Conservation (phyloP, 92 coral and sea anemone genomes). For the Pocillopora grandis region DNA sequence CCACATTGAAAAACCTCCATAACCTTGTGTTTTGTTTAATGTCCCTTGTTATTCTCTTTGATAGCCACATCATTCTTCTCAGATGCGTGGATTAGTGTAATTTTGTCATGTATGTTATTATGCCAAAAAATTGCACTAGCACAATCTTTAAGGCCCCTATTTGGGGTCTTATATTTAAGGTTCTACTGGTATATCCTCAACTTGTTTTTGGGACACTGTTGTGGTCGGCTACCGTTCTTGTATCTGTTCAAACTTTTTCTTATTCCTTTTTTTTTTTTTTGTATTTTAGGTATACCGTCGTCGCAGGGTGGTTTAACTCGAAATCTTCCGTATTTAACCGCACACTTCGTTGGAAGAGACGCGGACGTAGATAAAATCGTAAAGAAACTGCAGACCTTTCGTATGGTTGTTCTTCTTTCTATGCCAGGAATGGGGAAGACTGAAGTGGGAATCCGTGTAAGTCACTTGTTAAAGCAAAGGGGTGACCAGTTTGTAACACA, state of each 20-base stretch:
- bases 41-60: no score
- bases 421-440: conserved; percentile 54
- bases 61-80: no score
- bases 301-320: background rate
- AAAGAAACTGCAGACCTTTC: background rate
- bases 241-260: background rate
- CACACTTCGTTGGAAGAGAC: conserved; percentile 17
- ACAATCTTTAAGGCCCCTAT: no score
- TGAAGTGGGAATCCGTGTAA: no score
- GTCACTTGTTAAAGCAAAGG: background rate
- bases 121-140: no score
- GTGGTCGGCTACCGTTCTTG: background rate
- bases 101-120: no score
- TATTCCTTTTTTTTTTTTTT: background rate
- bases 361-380: background rate
- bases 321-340: background rate
- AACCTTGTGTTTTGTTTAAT: no score
- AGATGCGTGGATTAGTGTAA: no score
- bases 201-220: no score
- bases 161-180: no score
- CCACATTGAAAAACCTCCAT: no score
- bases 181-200: no score
- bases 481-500: background rate
- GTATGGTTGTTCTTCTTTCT: conserved; percentile 22
- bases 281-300: background rate